Evolutionary conservation across 2,113 vertebrate species (phyloP), one percentile per base, ranked within the genome.

Genomic region (Synchiropus splendidus): DNA sequence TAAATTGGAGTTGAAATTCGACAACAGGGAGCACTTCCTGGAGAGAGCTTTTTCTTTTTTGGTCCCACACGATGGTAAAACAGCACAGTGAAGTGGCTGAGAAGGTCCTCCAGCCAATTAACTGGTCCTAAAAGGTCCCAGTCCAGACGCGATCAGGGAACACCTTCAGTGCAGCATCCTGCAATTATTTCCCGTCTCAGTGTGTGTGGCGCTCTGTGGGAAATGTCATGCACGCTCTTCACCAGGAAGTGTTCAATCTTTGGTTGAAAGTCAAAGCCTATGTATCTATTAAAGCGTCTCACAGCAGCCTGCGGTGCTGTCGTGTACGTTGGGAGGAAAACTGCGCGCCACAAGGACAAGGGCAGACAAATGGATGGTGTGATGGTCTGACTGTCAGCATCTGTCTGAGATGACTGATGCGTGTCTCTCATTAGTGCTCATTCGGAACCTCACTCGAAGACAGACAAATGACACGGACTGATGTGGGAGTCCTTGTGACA

Each of bases 101-200:
- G 70, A 65, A 73, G 67, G 62, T 72, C 58, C 65, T 62, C 53
- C 47, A 61, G 59, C 64, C 74, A 78, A 79, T 78, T 78, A 79
- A 54, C 48, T 41, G 64, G 59, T 53, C 38, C 45, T 64, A 75
- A 72, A 72, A 48, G 51, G 12, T 14, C 54, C 62, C 65, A 15
- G 47, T 48, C 59, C 57, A 64, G 66, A 34, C 69, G 70, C 66
- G 67, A 58, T 66, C 67, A 64, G 66, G 55, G 64, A 67, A 66
- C 42, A 31, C 36, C 52, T 51, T 60, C 59, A 57, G 52, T 41
- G 48, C 45, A 62, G 47, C 70, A 64, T 73, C 51, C 60, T 57
- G 44, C 5, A 48, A 63, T 67, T 75, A 78, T 77, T 74, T 77
- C 76, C 75, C 72, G 66, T 60, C 39, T 37, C 44, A 68, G 72